Conservation (phyloP, 2,797 vertebrate genomes). For the Petrocephalus schoutedeni region DNA sequence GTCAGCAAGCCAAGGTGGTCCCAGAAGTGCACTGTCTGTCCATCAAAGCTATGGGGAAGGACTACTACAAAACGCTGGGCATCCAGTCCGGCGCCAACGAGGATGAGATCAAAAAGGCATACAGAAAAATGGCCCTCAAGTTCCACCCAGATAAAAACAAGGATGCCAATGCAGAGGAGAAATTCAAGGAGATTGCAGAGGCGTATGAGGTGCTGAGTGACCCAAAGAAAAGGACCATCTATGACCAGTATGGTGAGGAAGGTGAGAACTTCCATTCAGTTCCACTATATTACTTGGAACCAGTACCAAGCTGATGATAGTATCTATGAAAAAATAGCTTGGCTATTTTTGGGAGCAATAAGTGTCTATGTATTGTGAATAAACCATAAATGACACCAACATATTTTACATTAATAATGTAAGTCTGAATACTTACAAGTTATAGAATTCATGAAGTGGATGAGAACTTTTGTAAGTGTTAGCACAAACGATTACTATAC, state of each 20-base stretch:
- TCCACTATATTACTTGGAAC: not conserved
- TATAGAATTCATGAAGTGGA: not conserved
- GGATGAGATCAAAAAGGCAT: conserved; percentile 97
- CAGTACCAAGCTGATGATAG: not conserved
- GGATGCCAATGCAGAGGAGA: conserved; percentile 87
- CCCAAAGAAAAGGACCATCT: conserved; percentile 89
- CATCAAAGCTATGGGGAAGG: conserved; percentile 85
- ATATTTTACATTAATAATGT: not conserved
- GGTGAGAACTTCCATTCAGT: conserved; percentile 63
- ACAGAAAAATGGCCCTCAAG: conserved; percentile 92
- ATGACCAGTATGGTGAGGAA: conserved; percentile 96
- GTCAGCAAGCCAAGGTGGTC: conserved; percentile 36
- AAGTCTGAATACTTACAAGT: not conserved
- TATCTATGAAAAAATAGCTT: not conserved
- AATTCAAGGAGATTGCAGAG: conserved; percentile 96
- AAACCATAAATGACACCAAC: not conserved
- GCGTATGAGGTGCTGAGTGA: conserved; percentile 97
- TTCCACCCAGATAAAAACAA: conserved; percentile 98
- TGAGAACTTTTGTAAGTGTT: not conserved
- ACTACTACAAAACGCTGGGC: conserved; percentile 95
- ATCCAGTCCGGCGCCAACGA: conserved; percentile 87
- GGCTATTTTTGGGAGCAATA: not conserved
- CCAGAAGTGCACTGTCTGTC: conserved; percentile 40
- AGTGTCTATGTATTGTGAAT: not conserved
- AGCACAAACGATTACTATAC: not conserved